A percentile compares a stretch with the other conserved stretches of the same genome.
Conservation (phyloP, 2,113 vertebrate species). For the Brachirus orientalis region DNA sequence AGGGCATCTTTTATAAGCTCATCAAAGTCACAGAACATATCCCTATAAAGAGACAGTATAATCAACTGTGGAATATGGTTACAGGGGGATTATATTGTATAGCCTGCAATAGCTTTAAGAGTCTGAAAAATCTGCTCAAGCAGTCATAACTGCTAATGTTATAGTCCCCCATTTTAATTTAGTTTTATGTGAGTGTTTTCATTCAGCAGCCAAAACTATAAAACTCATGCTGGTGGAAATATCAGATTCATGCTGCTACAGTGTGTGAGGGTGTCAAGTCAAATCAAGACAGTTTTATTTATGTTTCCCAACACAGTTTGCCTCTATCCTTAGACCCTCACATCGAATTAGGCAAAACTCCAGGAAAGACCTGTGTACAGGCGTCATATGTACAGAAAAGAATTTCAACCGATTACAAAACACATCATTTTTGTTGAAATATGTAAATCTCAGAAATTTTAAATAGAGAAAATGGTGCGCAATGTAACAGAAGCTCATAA, state of each 20-base stretch:
- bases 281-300: no score
- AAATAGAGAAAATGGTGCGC: no score
- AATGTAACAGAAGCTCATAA: no score
- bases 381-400: no score
- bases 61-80: not conserved
- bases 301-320: no score
- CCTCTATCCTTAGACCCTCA: no score
- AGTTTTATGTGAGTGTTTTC: not conserved
- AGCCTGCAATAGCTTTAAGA: not conserved
- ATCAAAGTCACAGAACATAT: not conserved
- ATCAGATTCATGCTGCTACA: not conserved
- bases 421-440: no score
- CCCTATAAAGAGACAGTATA: not conserved
- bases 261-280: not conserved
- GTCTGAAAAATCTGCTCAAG: not conserved
- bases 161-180: not conserved
- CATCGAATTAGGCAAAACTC: no score
- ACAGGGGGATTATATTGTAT: not conserved
- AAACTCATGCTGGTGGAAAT: not conserved
- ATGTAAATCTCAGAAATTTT: no score
- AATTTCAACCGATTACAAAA: no score
- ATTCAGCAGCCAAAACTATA: conserved; percentile 16
- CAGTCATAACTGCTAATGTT: not conserved
- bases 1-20: not conserved
- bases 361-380: no score